Base-by-base conservation (phyloP, 2,888 invertebrate genomes). In the Volucella inflata region DNA sequence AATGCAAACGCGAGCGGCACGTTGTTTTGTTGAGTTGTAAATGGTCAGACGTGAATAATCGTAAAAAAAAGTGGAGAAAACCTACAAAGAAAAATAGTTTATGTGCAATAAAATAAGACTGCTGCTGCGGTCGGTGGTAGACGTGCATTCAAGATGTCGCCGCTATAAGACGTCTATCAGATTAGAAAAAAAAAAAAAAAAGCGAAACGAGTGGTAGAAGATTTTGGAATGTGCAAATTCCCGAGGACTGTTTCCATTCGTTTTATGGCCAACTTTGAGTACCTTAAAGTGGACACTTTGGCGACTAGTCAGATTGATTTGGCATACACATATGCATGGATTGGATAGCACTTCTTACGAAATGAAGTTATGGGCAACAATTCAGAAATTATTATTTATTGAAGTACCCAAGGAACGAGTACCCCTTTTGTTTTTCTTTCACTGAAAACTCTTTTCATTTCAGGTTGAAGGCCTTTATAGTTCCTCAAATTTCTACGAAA, bases 131-230 rank as follows among this genome's bases (percentile, higher is more conserved):
- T 75, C 70, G 70, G 30, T 65, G 75, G 74, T 78, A 76, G 84
- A 84, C 80, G 75, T 84, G 84, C 84, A 80, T 80, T 71, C 80
- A 75, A 67, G 84, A 80, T 75, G 84, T 80, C 84, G 84, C 80
- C 84, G 67, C 75, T 68, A 57, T 70, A 75, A 21, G 83, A 74
- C 62, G 84, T 70, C 84, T 75, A 84, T 84, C 84, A 75, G 79
- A 84, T 80, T 67, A 70, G 60, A 50, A 51, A 6, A 9, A 38
- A 42, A 42, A 65, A 21, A 17, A 30, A 60, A 64, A 6, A 40
- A 57, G 8, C 36, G 10, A 46, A 40, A 16, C 10, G 42, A 21
- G 17, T 50, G 50, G 9, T 42, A 36, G 62, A 72, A 44, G 12
- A 30, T 62, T 51, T n/a, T 12, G 30, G 51, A 72, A 72, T 72